phyloP scores from a whole-genome alignment of 2,113 vertebrate species.

The Oncorhynchus keta region DNA sequence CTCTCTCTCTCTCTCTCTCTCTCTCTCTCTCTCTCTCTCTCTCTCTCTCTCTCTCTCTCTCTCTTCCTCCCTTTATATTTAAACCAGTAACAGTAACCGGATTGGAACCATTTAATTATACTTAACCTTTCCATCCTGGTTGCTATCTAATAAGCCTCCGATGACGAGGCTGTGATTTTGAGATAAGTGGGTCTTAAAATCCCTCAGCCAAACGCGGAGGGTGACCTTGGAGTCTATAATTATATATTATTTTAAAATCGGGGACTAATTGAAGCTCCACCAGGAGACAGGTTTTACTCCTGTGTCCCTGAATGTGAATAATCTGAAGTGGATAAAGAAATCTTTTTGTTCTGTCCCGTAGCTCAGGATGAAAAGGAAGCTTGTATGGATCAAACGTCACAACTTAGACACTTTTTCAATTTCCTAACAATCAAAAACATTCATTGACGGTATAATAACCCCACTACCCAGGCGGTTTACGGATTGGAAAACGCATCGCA shows the following conservation, averaged over 20 bases:
- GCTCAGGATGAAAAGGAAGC: background rate
- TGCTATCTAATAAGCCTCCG: conserved; percentile 22
- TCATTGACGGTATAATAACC: background rate
- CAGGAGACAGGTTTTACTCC: background rate
- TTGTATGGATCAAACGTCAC: background rate
- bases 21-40: background rate
- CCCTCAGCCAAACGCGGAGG: conserved; percentile 21
- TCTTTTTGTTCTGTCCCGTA: conserved; percentile 56
- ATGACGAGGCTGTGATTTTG: conserved; percentile 27
- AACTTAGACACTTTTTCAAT: background rate
- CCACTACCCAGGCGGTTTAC: conserved; percentile 33
- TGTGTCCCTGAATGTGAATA: conserved; percentile 50
- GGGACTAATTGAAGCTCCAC: conserved; percentile 44
- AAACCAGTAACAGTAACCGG: conserved; percentile 15
- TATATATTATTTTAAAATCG: conserved; percentile 48
- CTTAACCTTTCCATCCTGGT: conserved; percentile 14
- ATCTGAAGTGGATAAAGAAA: conserved; percentile 58
- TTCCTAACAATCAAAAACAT: background rate
- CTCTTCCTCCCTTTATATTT: background rate
- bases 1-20: too few species aligned
- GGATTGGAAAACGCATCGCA: conserved; percentile 37
- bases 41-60: background rate
- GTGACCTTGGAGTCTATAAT: conserved; percentile 46
- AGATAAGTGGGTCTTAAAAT: conserved; percentile 52
- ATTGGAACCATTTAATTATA: conserved; percentile 51